These are phyloP conservation scores for Rhynchotus rufescens DNA, from an alignment of 2,797 vertebrate species.

Conservation along the genomic window DNA sequence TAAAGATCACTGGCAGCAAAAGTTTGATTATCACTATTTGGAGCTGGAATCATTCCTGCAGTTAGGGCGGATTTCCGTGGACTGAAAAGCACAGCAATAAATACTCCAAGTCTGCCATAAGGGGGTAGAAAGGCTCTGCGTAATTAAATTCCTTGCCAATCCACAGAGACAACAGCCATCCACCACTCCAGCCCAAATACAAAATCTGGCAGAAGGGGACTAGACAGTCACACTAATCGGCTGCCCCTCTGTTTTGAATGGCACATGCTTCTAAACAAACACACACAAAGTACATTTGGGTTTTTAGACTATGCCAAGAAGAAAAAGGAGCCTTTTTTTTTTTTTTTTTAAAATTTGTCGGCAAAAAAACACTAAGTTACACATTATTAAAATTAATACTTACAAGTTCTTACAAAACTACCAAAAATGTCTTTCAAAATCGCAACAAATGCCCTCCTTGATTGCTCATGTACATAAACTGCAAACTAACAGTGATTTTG, in stretches of 20 bases:
- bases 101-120: neutral
- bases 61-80: accelerated
- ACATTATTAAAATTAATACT: no score
- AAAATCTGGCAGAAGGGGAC: conserved; percentile 41
- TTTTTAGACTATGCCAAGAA: neutral
- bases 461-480: neutral
- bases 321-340: neutral
- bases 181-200: neutral
- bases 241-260: conserved; percentile 29
- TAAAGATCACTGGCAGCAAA: neutral
- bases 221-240: conserved; percentile 6
- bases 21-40: neutral
- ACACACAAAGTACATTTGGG: neutral
- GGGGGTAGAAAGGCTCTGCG: neutral
- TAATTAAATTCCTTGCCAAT: conserved; percentile 4
- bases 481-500: neutral
- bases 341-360: no score
- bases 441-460: neutral
- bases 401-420: conserved; percentile 8
- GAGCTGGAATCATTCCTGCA: conserved; percentile 5
- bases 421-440: conserved; percentile 3
- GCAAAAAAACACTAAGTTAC: no score
- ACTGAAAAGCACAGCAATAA: accelerated
- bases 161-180: conserved; percentile 24
- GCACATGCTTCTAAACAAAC: conserved; percentile 44